phyloP scores from a whole-genome alignment of 1,140 invertebrate species.

The Drosophila pseudoobscura region DNA sequence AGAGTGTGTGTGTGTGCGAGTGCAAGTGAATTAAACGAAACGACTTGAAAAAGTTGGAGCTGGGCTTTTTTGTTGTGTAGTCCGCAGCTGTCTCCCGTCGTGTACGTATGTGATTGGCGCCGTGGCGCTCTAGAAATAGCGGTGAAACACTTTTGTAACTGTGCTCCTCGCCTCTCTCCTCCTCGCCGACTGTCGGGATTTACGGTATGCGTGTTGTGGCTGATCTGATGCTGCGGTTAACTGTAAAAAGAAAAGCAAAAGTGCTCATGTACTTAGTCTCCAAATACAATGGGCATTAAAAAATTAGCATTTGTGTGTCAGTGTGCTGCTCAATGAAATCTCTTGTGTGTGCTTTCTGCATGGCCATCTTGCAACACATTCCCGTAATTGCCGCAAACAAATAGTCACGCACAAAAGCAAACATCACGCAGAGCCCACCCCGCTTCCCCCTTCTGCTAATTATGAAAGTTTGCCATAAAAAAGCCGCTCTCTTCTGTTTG shows the following conservation, averaged over 20 bases:
- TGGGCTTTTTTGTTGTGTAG: conserved; percentile 75
- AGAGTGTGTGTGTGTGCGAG: conserved; percentile 34
- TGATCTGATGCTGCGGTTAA: conserved; percentile 16
- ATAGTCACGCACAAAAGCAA: conserved; percentile 57
- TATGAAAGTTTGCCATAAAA: conserved; percentile 68
- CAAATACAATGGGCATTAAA: conserved; percentile 54
- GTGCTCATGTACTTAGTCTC: conserved; percentile 50
- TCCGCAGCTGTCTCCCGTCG: conserved; percentile 70
- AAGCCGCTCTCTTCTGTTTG: conserved; percentile 37
- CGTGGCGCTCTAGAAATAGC: conserved; percentile 69
- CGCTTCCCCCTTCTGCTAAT: conserved; percentile 59
- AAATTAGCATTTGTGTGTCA: conserved; percentile 61
- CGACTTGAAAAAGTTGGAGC: conserved; percentile 78
- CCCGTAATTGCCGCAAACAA: conserved; percentile 22
- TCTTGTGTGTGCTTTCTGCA: conserved; percentile 21
- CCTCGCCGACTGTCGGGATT: conserved; percentile 33
- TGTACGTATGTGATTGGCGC: conserved; percentile 69
- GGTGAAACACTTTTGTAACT: conserved; percentile 48
- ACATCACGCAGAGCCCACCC: conserved; percentile 47
- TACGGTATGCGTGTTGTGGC: conserved; percentile 69
- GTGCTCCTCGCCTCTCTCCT: conserved; percentile 36
- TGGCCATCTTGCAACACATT: conserved; percentile 10
- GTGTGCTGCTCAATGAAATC: conserved; percentile 66
- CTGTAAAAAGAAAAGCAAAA: conserved; percentile 61
- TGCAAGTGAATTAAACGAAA: conserved; percentile 78